Percentiles rank a stretch among this genome's conserved stretches.
These are phyloP conservation scores for Esox niger DNA, from an alignment of 2,113 vertebrate genomes.

Conservation along the genomic window DNA sequence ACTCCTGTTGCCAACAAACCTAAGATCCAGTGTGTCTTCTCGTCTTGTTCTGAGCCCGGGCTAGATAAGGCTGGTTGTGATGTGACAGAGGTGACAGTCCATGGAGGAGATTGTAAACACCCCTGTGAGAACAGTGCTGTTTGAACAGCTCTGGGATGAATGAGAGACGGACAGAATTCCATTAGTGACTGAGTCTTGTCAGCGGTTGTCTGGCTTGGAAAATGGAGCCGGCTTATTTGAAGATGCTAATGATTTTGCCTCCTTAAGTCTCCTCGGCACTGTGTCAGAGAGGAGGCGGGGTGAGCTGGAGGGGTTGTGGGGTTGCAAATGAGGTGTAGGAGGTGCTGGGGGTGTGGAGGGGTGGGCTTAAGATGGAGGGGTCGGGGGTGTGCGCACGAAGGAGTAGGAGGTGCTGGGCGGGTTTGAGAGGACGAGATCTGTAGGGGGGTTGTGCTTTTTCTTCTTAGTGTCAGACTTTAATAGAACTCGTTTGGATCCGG, in stretches of 20 bases:
- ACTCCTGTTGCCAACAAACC: neutral
- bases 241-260: constrained; percentile 35
- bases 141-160: constrained; percentile 12
- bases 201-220: constrained; percentile 13
- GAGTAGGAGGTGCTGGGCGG: no score
- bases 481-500: constrained; percentile 23
- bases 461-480: constrained; percentile 22
- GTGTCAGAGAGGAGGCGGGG: neutral
- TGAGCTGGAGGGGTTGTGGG: neutral
- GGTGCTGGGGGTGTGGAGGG: neutral
- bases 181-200: constrained; percentile 10
- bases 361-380: neutral
- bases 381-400: no score
- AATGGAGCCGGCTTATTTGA: neutral
- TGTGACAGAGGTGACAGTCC: constrained; percentile 1
- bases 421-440: neutral
- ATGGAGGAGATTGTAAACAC: constrained; percentile 7
- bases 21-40: neutral
- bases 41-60: constrained; percentile 1
- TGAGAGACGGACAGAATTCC: constrained; percentile 21
- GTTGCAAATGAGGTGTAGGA: no score
- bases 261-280: neutral
- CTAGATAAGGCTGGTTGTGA: neutral
- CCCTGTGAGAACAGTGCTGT: constrained; percentile 5
- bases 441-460: neutral